Percentiles rank a stretch among this genome's conserved stretches.
Conservation (phyloP, 2,797 vertebrate genomes). For the Siniperca undulata region DNA sequence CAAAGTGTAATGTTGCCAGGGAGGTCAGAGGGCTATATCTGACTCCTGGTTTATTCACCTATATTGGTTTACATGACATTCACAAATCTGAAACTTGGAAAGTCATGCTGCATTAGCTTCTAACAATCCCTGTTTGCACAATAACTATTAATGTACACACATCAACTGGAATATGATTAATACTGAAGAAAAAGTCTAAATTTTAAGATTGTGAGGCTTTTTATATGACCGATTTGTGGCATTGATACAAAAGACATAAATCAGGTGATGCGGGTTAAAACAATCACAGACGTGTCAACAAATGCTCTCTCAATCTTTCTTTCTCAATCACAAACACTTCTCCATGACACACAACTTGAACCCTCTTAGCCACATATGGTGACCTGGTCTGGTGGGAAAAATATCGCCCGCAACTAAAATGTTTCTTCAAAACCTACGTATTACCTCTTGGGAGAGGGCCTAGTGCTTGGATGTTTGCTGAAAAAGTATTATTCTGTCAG, state of each 20-base stretch:
- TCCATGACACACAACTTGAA: slow-evolving; percentile 4
- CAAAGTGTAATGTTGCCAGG: background rate
- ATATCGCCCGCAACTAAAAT: slow-evolving; percentile 7
- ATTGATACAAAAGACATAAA: background rate
- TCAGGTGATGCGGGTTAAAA: background rate
- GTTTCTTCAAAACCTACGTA: background rate
- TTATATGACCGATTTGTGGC: background rate
- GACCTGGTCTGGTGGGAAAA: background rate
- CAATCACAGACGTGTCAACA: background rate
- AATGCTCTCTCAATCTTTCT: background rate
- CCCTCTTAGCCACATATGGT: background rate
- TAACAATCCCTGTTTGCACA: background rate
- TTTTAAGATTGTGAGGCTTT: too few species aligned
- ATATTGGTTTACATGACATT: background rate
- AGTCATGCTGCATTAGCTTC: background rate
- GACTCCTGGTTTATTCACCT: background rate
- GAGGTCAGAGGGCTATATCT: background rate
- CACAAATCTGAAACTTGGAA: background rate
- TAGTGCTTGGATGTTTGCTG: background rate
- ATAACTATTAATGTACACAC: background rate
- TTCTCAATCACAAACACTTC: slow-evolving; percentile 3
- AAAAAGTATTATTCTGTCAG: slow-evolving; percentile 1
- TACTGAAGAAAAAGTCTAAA: background rate
- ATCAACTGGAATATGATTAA: background rate
- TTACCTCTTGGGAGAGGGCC: background rate